Evolutionary conservation across 2,888 invertebrate genomes (phyloP), one percentile per base, ranked within the genome.

Genomic region (Linnaemya vulpina): DNA sequence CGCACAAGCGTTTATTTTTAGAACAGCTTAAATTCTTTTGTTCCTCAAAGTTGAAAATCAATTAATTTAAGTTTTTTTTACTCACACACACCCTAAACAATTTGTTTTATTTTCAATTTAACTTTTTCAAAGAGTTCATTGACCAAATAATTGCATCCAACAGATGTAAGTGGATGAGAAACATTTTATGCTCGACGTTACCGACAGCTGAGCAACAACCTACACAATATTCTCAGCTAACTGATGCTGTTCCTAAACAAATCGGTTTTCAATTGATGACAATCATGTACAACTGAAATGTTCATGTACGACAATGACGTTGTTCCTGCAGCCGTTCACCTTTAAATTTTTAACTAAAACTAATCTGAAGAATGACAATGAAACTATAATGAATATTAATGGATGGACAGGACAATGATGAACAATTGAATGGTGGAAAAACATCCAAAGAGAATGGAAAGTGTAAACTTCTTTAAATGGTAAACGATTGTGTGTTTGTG

Each of bases 371-470:
- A 55, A 0, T 9, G 10, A 17, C 51, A 15, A 20, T 22, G 20
- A 65, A 46, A 65, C n/a, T 55, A 15, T 55, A 55, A 55, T 55
- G 25, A 55, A 55, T 22, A 55, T 25, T 55, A 55, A 55, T 55
- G 51, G 51, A 20, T 55, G 25, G 7, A 13, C 1, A 15, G 7
- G 15, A 55, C 25, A 55, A 55, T 55, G 25, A 55, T 55, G 25
- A 55, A 22, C 15, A 5, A 25, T 55, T 55, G 13, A 55, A 22
- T 15, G 49, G 1, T 55, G 3, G 5, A 25, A 55, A 15, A 17
- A 1, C 5, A 8, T n/a, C 20, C 10, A 17, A 20, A 49, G 17
- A n/a, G 25, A 55, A 1, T 15, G 55, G 9, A 55, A 55, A 22
- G 55, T 7, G 10, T 55, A 13, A 15, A 5, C 3, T 4, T 40